Percentiles rank a stretch among this genome's conserved stretches.
Conservation (phyloP, 2,888 invertebrate genomes). For the Synergus umbraculus region DNA sequence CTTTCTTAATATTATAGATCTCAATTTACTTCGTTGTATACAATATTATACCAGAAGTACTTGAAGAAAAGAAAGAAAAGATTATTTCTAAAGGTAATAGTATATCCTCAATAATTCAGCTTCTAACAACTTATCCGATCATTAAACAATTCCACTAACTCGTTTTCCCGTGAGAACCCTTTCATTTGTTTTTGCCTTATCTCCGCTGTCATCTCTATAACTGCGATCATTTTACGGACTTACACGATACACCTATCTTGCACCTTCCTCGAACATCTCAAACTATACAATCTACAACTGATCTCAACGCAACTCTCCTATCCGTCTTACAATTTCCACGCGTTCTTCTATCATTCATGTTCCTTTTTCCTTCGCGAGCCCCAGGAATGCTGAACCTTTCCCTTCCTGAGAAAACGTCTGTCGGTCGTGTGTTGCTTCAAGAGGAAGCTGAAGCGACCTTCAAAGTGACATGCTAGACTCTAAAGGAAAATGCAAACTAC, state of each 20-base stretch:
- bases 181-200: slow-evolving; percentile 34
- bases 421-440: slow-evolving; percentile 9
- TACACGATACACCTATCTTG: slow-evolving; percentile 4
- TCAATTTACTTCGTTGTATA: not conserved
- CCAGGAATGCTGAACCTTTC: slow-evolving; percentile 55
- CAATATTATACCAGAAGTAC: not conserved
- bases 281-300: slow-evolving; percentile 26
- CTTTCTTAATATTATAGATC: not conserved
- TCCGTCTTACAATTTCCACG: slow-evolving; percentile 51
- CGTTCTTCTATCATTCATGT: slow-evolving; percentile 47
- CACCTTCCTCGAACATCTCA: slow-evolving; percentile 31
- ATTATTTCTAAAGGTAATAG: not conserved
- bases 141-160: slow-evolving; percentile 39
- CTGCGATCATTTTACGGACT: slow-evolving; percentile 34
- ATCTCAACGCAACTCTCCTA: slow-evolving; percentile 4
- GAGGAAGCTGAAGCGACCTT: not conserved
- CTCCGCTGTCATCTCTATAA: slow-evolving; percentile 31
- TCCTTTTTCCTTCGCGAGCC: slow-evolving; percentile 52
- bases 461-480: not conserved
- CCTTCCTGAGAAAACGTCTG: slow-evolving; percentile 36
- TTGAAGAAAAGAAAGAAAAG: not conserved
- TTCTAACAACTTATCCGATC: slow-evolving; percentile 13
- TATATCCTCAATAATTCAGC: slow-evolving; percentile 15
- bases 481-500: slow-evolving; percentile 25
- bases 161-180: slow-evolving; percentile 34